These are phyloP conservation scores for Salvator merianae DNA, from an alignment of 2,113 vertebrate genomes.

Conservation along the genomic window DNA sequence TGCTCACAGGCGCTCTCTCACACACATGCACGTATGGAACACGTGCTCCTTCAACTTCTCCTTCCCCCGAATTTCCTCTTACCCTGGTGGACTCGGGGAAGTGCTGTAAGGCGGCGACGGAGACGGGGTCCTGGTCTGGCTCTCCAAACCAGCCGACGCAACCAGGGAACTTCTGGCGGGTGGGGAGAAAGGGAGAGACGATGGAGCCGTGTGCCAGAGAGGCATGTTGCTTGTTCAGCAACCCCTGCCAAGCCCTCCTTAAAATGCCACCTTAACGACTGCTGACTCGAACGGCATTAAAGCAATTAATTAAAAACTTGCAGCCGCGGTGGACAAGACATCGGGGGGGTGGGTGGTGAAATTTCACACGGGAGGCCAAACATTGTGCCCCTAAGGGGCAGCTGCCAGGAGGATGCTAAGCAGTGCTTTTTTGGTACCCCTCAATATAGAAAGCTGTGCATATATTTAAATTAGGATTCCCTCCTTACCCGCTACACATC, in stretches of 20 bases:
- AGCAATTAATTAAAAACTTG: not conserved
- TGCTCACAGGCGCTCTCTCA: no score
- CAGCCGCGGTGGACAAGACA: not conserved
- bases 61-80: conserved; percentile 44
- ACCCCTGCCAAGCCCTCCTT: not conserved
- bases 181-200: not conserved
- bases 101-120: conserved; percentile 77
- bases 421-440: not conserved
- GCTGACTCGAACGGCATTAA: not conserved
- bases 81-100: conserved; percentile 83
- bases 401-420: not conserved
- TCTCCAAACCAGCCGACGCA: conserved; percentile 81
- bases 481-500: conserved; percentile 85
- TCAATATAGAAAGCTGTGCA: not conserved
- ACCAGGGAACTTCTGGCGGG: conserved; percentile 76
- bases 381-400: not conserved
- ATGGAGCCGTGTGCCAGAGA: not conserved
- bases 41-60: not conserved
- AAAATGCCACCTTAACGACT: not conserved
- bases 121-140: conserved; percentile 77
- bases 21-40: not conserved
- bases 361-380: no score
- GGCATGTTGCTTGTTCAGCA: not conserved
- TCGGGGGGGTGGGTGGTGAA: no score
- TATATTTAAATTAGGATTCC: not conserved